Evolutionary conservation across 2,113 vertebrate species (phyloP), one percentile per base, ranked within the genome.

Genomic region (Lagopus muta): DNA sequence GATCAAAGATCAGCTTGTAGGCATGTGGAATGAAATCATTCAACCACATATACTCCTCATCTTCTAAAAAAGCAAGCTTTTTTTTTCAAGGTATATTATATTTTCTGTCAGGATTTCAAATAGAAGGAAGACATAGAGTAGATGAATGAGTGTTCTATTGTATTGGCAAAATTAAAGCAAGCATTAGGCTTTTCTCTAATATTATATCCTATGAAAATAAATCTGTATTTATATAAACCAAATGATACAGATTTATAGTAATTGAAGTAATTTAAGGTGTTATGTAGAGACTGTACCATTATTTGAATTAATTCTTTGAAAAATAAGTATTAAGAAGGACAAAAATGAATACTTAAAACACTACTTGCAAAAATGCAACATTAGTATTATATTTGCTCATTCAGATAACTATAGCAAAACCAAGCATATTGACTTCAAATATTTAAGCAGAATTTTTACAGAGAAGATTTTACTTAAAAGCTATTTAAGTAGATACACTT

Each of bases 341-440:
- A 75, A 13, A 36, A 65, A 5, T 38, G 2, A 52, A 30, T 4
- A 16, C 17, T 79, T 55, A 1, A 5, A 55, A 25, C 17, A 9
- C 25, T 76, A 6, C 61, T 80, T 77, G 7, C 32, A 66, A 55
- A 80, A 80, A 30, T 27, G 6, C 1, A 17, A 16, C 42, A 11
- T 22, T 5, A 10, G 22, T 67, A 77, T 76, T n/a, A 5, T 3
- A 28, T 86, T 73, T 61, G 1, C 8, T 80, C 19, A 3, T 52
- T 82, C 38, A 14, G 4, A n/a, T 30, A 64, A 21, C 7, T 50
- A 14, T 17, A 22, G 12, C 10, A 36, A 61, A 34, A 36, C 58
- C 6, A 28, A 10, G 5, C 1, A 24, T 36, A 27, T 0, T 36
- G 19, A 10, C 28, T 57, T 76, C 3, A 1, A 47, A 18, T 17